These are phyloP conservation scores for Alloscopus bannaensis DNA, from an alignment of 2,888 invertebrate species.

Conservation along the genomic window DNA sequence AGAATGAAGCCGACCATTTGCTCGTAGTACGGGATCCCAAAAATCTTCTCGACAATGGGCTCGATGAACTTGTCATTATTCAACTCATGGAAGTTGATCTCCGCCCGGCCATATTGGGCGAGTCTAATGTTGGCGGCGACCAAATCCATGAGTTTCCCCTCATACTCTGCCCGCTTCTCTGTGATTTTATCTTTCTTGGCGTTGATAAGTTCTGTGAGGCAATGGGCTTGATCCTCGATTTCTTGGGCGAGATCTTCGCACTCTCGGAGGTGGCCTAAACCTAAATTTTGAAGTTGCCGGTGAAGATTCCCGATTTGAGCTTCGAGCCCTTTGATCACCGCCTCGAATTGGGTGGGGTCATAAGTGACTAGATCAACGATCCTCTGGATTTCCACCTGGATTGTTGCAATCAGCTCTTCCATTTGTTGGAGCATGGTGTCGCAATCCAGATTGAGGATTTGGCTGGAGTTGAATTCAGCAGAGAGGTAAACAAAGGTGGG, in stretches of 20 bases:
- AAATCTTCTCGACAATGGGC: neutral
- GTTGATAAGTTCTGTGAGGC: neutral
- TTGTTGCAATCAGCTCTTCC: neutral
- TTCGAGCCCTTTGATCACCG: neutral
- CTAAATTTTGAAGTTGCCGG: neutral
- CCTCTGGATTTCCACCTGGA: neutral
- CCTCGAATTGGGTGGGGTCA: neutral
- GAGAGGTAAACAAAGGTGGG: neutral
- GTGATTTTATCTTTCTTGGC: neutral
- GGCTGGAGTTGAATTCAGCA: no score
- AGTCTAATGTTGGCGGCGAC: neutral
- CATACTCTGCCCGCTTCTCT: neutral
- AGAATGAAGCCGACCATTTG: neutral
- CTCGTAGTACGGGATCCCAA: neutral
- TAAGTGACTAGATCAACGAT: neutral
- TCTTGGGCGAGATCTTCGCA: neutral
- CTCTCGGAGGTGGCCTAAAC: neutral
- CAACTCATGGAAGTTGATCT: neutral
- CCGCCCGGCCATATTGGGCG: neutral
- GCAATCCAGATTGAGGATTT: no score
- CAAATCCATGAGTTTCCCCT: neutral
- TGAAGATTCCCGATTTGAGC: neutral
- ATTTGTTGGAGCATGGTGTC: neutral
- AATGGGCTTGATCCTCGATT: neutral
- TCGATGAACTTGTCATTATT: neutral